Base-by-base conservation (phyloP, 2,797 vertebrate genomes). In the Smutsia gigantea region DNA sequence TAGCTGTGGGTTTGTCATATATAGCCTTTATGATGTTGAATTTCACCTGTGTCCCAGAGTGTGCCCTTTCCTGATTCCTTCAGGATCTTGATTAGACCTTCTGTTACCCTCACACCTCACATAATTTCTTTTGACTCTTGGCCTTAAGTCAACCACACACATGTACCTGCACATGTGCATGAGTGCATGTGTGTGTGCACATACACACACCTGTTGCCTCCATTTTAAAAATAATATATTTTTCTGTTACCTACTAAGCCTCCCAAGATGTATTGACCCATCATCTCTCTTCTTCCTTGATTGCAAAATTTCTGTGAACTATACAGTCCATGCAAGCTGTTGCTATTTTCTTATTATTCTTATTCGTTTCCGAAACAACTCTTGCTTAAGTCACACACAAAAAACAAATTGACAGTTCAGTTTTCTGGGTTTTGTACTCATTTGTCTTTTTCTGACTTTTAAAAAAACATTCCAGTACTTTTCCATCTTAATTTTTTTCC, bases 271-370 rank as follows among this genome's bases (percentile, higher is more conserved):
- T 59, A 27, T 23, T 92, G 37, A 53, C 66, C 17, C n/a, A 39
- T 39, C 69, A n/a, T 31, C 71, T 71, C 8, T 68, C 14, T 88
- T 88, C 83, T 88, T 88, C 49, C 13, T 90, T 81, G 49, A 69
- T 27, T 29, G 64, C 71, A 91, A 77, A 51, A 61, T 85, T 91
- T 93, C 77, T 49, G 25, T 59, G 63, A 79, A 74, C 64, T 46
- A 46, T 46, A 63, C 27, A 6, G 13, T 66, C 64, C 51, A 14
- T 29, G 7, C 17, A 79, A 79, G 53, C 46, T 42, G n/a, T 37
- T 93, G 39, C 34, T 37, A 23, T 93, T 83, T 87, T 66, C 71
- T 68, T 64, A 95, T 69, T 84, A 66, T 88, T 93, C 34, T 87
- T 25, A 69, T 82, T 95, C 18, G 23, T 91, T 81, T 72, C 29